Percentiles rank a stretch among this genome's conserved stretches.
Evolutionary conservation across 2,888 invertebrate species (phyloP).

Genomic region (Pharmacophagus antenor): DNA sequence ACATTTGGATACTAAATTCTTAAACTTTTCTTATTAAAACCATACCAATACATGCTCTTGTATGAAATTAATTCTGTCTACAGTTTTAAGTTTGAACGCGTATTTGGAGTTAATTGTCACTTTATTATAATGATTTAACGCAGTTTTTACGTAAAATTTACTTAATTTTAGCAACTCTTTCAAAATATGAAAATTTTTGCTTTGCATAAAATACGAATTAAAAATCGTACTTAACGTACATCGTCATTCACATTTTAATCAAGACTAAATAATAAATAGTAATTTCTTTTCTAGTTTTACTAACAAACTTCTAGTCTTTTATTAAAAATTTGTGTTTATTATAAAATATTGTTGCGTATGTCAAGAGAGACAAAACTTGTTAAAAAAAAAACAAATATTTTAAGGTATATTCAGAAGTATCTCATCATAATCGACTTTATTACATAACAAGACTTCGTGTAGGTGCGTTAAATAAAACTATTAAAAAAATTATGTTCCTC

Average conservation of each 20-base stretch:
- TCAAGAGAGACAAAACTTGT: no score
- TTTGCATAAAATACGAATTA: no score
- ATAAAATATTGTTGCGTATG: background rate
- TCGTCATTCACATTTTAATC: background rate
- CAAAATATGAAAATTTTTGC: no score
- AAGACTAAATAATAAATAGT: background rate
- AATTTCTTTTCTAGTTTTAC: background rate
- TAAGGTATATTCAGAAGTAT: no score
- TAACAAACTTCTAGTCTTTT: background rate
- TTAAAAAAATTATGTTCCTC: background rate
- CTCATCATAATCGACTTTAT: background rate
- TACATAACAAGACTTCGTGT: background rate
- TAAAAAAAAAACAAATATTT: background rate
- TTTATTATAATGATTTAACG: constrained; percentile 11
- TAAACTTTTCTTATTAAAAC: background rate
- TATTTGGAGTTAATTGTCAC: constrained; percentile 13
- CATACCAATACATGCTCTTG: background rate
- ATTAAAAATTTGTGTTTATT: background rate
- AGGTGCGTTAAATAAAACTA: background rate
- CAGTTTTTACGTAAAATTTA: background rate
- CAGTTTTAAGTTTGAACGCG: constrained; percentile 3
- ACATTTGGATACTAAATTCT: background rate
- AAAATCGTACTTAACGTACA: background rate
- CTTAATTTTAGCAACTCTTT: no score
- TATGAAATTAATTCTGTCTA: constrained; percentile 21